Evolutionary conservation across 2,797 vertebrate genomes (phyloP).

Genomic region (Bradypus variegatus): DNA sequence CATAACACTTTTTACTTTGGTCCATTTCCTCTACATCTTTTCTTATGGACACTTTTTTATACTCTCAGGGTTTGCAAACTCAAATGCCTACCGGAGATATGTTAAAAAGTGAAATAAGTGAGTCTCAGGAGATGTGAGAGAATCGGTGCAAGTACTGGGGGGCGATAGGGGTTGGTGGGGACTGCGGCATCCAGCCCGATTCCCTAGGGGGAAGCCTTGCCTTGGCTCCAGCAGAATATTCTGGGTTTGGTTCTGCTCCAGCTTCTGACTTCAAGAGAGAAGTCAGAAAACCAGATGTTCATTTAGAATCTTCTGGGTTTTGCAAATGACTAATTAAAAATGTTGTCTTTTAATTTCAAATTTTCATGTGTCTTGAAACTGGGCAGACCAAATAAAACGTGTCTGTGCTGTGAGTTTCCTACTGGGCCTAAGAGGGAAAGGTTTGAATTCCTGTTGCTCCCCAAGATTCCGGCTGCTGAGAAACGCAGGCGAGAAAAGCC

Average conservation of each 20-base stretch:
- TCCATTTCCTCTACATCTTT: background rate
- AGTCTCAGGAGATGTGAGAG: accelerated
- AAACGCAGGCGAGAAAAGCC: background rate
- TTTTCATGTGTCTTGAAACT: background rate
- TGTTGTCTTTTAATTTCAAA: no score
- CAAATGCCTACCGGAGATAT: accelerated
- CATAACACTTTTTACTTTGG: no score
- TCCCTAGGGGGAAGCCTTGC: accelerated
- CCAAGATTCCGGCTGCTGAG: background rate
- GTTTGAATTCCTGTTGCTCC: background rate
- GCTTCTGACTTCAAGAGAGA: background rate
- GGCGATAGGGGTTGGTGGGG: background rate
- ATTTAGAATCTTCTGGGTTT: background rate
- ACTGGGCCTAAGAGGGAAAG: background rate
- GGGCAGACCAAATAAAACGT: background rate
- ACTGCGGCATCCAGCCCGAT: accelerated
- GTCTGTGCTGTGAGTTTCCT: background rate
- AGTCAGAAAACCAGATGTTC: background rate
- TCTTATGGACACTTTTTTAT: background rate
- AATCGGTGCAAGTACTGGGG: accelerated
- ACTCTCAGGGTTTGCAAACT: background rate
- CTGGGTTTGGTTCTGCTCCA: accelerated
- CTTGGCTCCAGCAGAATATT: background rate
- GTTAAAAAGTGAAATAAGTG: no score
- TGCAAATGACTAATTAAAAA: background rate